These are phyloP conservation scores for Echeneis naucrates DNA, from an alignment of 2,797 vertebrate species.

Conservation along the genomic window DNA sequence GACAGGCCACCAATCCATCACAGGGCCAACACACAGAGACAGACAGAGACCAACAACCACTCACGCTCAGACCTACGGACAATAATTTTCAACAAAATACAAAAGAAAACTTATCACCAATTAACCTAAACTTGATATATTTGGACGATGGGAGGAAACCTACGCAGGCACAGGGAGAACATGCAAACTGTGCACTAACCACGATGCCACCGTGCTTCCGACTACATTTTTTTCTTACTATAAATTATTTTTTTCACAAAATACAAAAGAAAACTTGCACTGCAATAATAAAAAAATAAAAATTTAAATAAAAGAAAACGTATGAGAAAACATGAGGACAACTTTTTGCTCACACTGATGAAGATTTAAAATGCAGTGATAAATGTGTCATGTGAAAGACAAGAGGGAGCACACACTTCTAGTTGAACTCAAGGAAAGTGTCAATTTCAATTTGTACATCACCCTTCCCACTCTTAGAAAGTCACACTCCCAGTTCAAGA, in stretches of 20 bases:
- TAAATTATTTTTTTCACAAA: constrained; percentile 5
- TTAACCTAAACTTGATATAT: too few species aligned
- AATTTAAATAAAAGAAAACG: not conserved
- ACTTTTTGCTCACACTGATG: not conserved
- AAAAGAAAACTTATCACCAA: too few species aligned
- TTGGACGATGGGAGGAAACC: too few species aligned
- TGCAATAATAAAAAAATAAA: not conserved
- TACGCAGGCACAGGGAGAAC: too few species aligned
- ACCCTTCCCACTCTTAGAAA: constrained; percentile 9
- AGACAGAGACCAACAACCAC: too few species aligned
- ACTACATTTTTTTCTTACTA: constrained; percentile 18
- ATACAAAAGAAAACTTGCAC: not conserved
- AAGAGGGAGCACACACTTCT: not conserved
- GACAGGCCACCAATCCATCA: too few species aligned
- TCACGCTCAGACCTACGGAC: too few species aligned
- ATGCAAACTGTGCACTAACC: too few species aligned
- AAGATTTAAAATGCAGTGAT: constrained; percentile 9
- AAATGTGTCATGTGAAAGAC: not conserved
- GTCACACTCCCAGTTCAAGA: not conserved
- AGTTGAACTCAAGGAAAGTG: not conserved
- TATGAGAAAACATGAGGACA: not conserved
- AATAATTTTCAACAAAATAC: too few species aligned
- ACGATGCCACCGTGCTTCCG: too few species aligned
- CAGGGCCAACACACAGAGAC: too few species aligned
- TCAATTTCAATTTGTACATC: not conserved